phyloP scores from a whole-genome alignment of 1,140 invertebrate species.

The Tribolium castaneum region DNA sequence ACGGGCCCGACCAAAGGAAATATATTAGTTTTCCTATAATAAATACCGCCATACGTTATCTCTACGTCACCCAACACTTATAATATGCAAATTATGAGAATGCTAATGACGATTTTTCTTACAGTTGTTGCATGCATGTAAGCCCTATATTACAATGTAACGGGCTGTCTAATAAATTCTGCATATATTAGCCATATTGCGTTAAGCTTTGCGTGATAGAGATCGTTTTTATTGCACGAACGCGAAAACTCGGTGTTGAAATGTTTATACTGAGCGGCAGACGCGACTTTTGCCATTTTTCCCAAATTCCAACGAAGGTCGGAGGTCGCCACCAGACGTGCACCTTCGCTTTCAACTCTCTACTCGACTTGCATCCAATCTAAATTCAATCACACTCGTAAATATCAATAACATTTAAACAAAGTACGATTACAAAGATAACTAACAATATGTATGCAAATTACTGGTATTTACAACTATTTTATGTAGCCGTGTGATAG shows the following conservation, averaged over 20 bases:
- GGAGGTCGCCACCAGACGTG: not conserved
- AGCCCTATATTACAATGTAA: conserved; percentile 41
- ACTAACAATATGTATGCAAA: conserved; percentile 60
- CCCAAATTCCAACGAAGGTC: conserved; percentile 1
- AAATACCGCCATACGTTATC: conserved; percentile 45
- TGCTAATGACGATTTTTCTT: conserved; percentile 39
- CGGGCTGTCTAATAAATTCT: conserved; percentile 37
- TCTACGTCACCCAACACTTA: conserved; percentile 43
- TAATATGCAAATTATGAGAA: conserved; percentile 47
- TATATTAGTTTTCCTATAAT: conserved; percentile 46
- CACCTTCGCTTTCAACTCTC: conserved; percentile 8
- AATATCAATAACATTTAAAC: conserved; percentile 54
- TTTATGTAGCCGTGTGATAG: conserved; percentile 54
- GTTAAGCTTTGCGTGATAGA: conserved; percentile 38
- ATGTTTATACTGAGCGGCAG: conserved; percentile 21
- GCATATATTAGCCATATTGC: conserved; percentile 42
- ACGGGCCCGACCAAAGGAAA: conserved; percentile 38
- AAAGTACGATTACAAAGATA: conserved; percentile 57
- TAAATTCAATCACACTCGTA: conserved; percentile 56
- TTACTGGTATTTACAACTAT: conserved; percentile 57
- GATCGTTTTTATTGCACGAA: conserved; percentile 24
- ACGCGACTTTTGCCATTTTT: not conserved
- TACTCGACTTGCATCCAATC: conserved; percentile 49
- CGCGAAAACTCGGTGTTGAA: conserved; percentile 12
- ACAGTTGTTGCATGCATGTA: conserved; percentile 32